Evolutionary conservation across 2,113 vertebrate genomes (phyloP), one percentile per base, ranked within the genome.

Genomic region (Colaptes auratus): DNA sequence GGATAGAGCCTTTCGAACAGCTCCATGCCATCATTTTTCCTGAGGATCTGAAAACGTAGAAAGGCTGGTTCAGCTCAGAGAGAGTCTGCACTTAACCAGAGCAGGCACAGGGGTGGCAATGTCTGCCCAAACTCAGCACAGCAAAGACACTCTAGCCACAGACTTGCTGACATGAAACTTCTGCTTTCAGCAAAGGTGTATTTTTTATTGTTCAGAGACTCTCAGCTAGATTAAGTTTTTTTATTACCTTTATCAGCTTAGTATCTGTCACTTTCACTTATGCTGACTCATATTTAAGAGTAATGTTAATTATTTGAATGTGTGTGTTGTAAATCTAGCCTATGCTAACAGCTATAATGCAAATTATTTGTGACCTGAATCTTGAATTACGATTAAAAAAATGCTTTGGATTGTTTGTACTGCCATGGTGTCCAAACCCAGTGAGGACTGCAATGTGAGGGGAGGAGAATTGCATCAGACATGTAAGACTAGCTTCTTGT

Each of bases 201-300:
- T 36, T 92, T 95, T 92, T 96, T 92, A 93, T 74, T 86, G 53
- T 69, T 89, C 33, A 92, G 48, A 36, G 82, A 83, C 67, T 91
- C 79, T 91, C 86, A 93, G 48, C 75, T 64, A 91, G 82, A 92
- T 93, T 91, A 93, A 76, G 12, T 8, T 48, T 73, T 94, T 89
- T 96, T 93, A 96, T 95, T 95, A 61, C 75, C 89, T 93, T 96
- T 75, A 77, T 95, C 87, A 92, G 23, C 75, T 90, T 85, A 60
- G 71, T 93, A 69, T 89, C 81, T 95, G 95, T 92, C 95, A 93
- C 85, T 89, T 96, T 94, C 91, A 95, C 95, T 95, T 95, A 92
- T 36, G 89, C 74, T 52, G 33, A 92, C 75, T 95, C 92, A 69
- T 83, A 91, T 80, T 91, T 96, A 96, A 95, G 89, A 96, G 91